A percentile compares a stretch with the other conserved stretches of the same genome.
Conservation (phyloP, 2,113 vertebrate species). For the Cinclus cinclus region DNA sequence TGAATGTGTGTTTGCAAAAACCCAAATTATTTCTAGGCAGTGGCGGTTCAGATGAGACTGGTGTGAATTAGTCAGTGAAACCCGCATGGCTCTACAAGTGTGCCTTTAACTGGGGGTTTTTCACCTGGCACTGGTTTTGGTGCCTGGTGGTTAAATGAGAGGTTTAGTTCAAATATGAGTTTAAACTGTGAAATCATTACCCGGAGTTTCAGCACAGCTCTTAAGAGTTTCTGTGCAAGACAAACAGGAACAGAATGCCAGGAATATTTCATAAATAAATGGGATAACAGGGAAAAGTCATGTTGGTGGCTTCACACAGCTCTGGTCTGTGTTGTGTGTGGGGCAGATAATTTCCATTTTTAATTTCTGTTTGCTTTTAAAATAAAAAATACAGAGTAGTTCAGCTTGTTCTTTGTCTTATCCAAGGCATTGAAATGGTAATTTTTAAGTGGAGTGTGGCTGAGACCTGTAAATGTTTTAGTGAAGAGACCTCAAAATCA, state of each 20-base stretch:
- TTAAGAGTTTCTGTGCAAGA: neutral
- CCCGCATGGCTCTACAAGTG: neutral
- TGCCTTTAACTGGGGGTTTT: neutral
- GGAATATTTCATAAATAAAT: neutral
- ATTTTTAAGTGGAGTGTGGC: neutral
- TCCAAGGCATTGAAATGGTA: neutral
- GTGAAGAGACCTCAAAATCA: neutral
- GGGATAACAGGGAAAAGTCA: neutral
- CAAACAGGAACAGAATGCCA: neutral
- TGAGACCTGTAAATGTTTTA: neutral
- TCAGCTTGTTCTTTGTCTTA: neutral
- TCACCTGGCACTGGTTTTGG: neutral
- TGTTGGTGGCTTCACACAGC: neutral
- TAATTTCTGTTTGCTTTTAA: neutral
- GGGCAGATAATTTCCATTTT: neutral
- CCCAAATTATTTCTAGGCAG: neutral
- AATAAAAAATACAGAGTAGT: neutral
- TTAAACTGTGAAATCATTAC: neutral
- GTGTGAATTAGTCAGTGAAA: neutral
- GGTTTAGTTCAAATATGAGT: neutral
- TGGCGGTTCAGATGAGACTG: neutral
- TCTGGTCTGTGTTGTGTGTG: fast-evolving
- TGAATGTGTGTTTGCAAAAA: neutral
- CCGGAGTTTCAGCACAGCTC: neutral
- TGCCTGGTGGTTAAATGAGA: neutral